Evolutionary conservation across 1,140 invertebrate genomes (phyloP).

Genomic region (Agraylea sexmaculata): DNA sequence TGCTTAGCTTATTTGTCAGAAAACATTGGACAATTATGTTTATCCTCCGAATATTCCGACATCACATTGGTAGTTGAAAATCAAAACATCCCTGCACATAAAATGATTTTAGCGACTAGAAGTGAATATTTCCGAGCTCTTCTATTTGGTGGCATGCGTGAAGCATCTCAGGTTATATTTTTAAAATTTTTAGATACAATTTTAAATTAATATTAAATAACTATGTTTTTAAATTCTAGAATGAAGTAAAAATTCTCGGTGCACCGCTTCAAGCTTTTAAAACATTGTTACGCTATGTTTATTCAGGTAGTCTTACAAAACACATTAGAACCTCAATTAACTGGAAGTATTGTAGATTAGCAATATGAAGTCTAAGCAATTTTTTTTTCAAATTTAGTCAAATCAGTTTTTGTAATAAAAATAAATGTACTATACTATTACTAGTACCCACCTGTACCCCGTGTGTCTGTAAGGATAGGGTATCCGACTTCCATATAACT

Average conservation of each 20-base stretch:
- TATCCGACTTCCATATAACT: too few relatives aligned
- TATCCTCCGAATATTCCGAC: constrained; percentile 85
- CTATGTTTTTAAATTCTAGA: constrained; percentile 30
- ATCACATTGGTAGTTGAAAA: constrained; percentile 80
- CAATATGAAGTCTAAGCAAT: too few relatives aligned
- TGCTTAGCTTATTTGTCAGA: constrained; percentile 50
- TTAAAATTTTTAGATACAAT: not conserved
- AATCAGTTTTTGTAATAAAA: too few relatives aligned
- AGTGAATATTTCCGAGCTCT: constrained; percentile 91
- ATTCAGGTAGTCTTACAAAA: too few relatives aligned
- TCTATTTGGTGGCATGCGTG: constrained; percentile 82
- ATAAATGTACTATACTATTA: too few relatives aligned
- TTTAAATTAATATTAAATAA: constrained; percentile 1
- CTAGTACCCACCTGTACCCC: too few relatives aligned
- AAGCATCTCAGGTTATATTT: constrained; percentile 53
- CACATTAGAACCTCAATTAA: too few relatives aligned
- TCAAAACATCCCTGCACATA: constrained; percentile 72
- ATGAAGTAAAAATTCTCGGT: constrained; percentile 75
- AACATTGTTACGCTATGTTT: constrained; percentile 86
- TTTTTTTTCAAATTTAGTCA: too few relatives aligned
- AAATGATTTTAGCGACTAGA: constrained; percentile 75
- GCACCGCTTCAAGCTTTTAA: constrained; percentile 84
- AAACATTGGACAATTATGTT: constrained; percentile 68
- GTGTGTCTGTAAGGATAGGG: too few relatives aligned
- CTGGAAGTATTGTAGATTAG: too few relatives aligned